These are phyloP conservation scores for Polyergus mexicanus DNA, from an alignment of 1,140 invertebrate species.

Conservation along the genomic window DNA sequence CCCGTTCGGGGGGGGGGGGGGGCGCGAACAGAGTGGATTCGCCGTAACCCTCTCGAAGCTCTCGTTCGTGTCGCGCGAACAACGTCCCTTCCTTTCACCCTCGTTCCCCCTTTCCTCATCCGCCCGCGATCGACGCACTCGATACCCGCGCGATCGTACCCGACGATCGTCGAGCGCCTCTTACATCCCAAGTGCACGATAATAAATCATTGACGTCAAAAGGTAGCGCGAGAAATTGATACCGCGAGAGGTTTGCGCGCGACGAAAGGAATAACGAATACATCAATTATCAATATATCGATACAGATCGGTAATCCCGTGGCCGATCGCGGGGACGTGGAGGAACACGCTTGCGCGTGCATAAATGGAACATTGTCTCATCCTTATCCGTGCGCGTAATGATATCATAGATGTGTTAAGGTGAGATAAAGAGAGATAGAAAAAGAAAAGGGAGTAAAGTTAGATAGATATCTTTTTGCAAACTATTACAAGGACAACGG, in stretches of 20 bases:
- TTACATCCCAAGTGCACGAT: background rate
- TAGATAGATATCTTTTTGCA: background rate
- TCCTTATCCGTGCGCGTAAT: background rate
- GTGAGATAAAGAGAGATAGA: background rate
- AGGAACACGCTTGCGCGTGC: constrained; percentile 15
- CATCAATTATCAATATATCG: background rate
- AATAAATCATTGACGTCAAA: background rate
- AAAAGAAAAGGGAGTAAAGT: background rate
- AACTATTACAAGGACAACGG: background rate
- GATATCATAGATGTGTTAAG: background rate
- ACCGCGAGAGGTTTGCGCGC: background rate
- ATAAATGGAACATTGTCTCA: constrained; percentile 20
- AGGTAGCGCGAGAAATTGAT: background rate
- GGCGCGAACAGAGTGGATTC: constrained; percentile 52
- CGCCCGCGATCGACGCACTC: background rate
- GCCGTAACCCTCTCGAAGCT: constrained; percentile 29
- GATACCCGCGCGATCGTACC: constrained; percentile 4
- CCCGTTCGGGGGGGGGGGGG: constrained; percentile 31
- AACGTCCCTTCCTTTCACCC: constrained; percentile 13
- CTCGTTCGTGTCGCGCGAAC: constrained; percentile 39
- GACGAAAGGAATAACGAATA: background rate
- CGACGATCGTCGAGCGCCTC: background rate
- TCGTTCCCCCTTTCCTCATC: background rate
- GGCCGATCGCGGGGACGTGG: background rate
- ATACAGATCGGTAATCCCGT: background rate